Conservation (phyloP, 2,797 vertebrate species). For the Alca torda region DNA sequence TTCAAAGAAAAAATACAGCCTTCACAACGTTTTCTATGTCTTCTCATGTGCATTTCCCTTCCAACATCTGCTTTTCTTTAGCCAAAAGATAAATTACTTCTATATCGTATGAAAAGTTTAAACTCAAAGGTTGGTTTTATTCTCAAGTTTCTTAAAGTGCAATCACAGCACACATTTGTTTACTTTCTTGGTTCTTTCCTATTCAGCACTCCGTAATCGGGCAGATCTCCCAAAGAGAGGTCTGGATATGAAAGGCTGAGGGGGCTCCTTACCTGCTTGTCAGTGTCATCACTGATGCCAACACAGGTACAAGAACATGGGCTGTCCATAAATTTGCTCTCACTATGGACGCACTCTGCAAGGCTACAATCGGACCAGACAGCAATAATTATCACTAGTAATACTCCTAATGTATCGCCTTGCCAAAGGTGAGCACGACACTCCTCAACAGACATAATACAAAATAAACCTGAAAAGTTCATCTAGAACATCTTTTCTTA, state of each 20-base stretch:
- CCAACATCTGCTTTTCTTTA: slow-evolving; percentile 36
- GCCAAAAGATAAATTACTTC: background rate
- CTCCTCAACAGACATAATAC: background rate
- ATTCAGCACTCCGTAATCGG: background rate
- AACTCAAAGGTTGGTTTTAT: background rate
- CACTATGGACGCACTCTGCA: background rate
- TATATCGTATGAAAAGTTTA: background rate
- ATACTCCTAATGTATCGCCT: background rate
- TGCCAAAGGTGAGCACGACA: background rate
- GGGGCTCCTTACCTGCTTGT: background rate
- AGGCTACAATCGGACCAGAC: background rate
- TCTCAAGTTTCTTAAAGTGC: background rate
- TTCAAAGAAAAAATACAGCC: background rate
- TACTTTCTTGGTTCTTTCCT: background rate
- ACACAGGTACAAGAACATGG: background rate
- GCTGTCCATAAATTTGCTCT: background rate
- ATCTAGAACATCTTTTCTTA: background rate
- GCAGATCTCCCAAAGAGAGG: background rate
- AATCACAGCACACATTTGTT: background rate
- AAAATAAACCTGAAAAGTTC: background rate
- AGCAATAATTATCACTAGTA: background rate
- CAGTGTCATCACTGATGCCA: background rate
- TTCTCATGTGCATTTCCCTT: background rate
- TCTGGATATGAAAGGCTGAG: background rate
- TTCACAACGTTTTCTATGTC: background rate